Base-by-base conservation (phyloP, 2,113 vertebrate genomes). In the Sorex araneus region DNA sequence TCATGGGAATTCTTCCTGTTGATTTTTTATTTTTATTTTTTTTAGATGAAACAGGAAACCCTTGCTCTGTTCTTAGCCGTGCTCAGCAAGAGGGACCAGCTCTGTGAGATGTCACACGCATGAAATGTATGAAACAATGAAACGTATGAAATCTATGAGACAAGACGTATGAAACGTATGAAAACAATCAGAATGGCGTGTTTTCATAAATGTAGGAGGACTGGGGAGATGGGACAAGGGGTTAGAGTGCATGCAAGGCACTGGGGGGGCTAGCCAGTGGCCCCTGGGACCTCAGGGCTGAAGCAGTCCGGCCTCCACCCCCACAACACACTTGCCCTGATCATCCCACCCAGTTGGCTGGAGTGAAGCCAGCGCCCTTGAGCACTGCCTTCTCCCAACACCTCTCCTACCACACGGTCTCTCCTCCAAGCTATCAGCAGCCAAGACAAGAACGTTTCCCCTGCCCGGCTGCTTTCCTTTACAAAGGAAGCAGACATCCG, bases 21-120 rank as follows among this genome's bases (percentile, higher is more conserved):
- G 60, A 90, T 63, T 54, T 40, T 21, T 10, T 79, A 69, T 36
- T 6, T 90, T 84, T 92, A n/a, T n/a, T n/a, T n/a, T n/a, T n/a
- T n/a, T n/a, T n/a, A n/a, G n/a, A n/a, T n/a, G 25, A 90, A 75
- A 66, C 2, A 91, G n/a, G 2, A 86, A 54, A 21, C 21, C 6
- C 57, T 60, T 60, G 57, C 23, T 6, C 57, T 60, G 57, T 60
- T 60, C 57, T 23, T 19, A 60, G 57, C 57, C 23, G 6, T 60
- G 57, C 21, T 60, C 16, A 60, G 57, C 15, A 60, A n/a, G 18
- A 69, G 67, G 10, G 30, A 5, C 73, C 67, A 32, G 27, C 28
- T 11, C 25, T 28, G 64, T 6, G 12, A 66, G 3, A 66, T 66
- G 64, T 28, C 28, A 66, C 30, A 28, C 1, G 64, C 30, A 12